Evolutionary conservation across 2,797 vertebrate genomes (phyloP), one percentile per base, ranked within the genome.

Genomic region (Salarias fasciatus): DNA sequence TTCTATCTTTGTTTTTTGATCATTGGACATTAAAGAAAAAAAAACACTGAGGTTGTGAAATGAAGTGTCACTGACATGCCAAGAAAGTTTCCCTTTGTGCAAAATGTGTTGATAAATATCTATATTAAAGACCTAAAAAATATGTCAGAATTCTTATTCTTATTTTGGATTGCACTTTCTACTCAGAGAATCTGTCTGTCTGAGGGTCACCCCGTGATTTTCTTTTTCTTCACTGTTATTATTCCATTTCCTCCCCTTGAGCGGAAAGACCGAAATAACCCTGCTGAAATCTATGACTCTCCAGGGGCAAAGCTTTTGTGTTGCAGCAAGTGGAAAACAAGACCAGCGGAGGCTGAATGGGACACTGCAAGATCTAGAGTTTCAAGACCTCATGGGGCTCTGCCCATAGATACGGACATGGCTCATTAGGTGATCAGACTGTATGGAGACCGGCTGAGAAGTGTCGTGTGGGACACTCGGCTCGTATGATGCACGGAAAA

Each of bases 191-290:
- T 8, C 37, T 31, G 65, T 59, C 66, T 63, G 59, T 77, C 72
- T 13, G 14, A 69, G 53, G 74, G 75, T 83, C 81, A 72, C 75
- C 73, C 77, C 10, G 11, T 87, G 74, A 88, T 89, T 87, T 77
- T 71, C 70, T 81, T 67, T 79, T 48, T 69, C 47, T 79, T 36
- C 77, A 80, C 82, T 84, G 84, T 90, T 90, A 90, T 92, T 93
- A 90, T 91, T 92, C 84, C 85, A 88, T 92, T 93, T 93, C 89
- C 91, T 91, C 78, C 58, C 68, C 43, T 45, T 81, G 81, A 92
- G 84, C 79, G 81, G 89, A 92, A 91, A 80, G 84, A 85, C 89
- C 28, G 44, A 91, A 93, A 93, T 93, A 93, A 88, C 86, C 76
- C 54, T 12, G 54, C 69, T 82, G 79, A 90, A 90, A 88, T 89